Evolutionary conservation across 2,113 vertebrate genomes (phyloP), one percentile per base, ranked within the genome.

Genomic region (Atractosteus spatula): DNA sequence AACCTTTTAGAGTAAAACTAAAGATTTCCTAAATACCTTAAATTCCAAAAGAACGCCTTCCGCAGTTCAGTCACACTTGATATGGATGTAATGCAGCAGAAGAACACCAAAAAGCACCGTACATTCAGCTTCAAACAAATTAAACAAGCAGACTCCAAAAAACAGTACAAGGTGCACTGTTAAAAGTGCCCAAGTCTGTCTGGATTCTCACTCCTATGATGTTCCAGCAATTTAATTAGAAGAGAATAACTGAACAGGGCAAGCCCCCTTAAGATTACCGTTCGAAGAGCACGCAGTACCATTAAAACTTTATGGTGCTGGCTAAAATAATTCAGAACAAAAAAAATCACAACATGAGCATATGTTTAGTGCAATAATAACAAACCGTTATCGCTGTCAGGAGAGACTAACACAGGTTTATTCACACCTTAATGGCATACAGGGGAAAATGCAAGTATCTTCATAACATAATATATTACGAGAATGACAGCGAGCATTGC

Each of bases 311-410:
- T 94, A 96, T 91, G 90, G 92, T 91, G 91, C 91, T 88, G 91
- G 90, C 89, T 92, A 94, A 91, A 94, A 94, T 93, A 94, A 94
- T 94, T 92, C 90, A 89, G 86, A 88, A 86, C 92, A 91, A 92
- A 93, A 66, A 73, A 11, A 47, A 64, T 71, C 68, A 91, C 90
- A 92, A 91, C 89, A 92, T 84, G 90, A 91, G 90, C 94, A 96
- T 96, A 96, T 97, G 95, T 93, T 94, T 91, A 89, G 86, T 89
- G 89, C 94, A 95, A 94, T 95, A 96, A 96, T 92, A 95, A 94
- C 93, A 95, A 95, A 93, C 87, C 90, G 92, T 95, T 95, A 96
- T 95, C 93, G 91, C 91, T 91, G 93, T 94, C 94, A 90, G 87
- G 94, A 96, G 95, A 96, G 92, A 91, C 88, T 89, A 91, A 89